A percentile compares a stretch with the other conserved stretches of the same genome.
Evolutionary conservation across 2,888 invertebrate species (phyloP).

Genomic region (Tipula confusa): DNA sequence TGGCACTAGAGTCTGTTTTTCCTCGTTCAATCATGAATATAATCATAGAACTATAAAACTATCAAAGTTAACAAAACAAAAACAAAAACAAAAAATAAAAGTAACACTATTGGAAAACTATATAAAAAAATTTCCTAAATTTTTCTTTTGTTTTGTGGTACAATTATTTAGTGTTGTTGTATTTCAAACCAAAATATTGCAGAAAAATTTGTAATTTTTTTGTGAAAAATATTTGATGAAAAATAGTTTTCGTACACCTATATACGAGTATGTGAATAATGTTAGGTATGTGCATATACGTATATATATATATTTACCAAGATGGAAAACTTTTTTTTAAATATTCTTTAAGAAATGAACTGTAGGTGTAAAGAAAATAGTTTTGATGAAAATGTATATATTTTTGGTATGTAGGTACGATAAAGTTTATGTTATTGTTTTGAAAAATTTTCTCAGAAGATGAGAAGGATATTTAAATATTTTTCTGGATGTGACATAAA

Average conservation of each 20-base stretch:
- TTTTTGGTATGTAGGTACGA: not conserved
- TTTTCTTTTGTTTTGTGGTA: not conserved
- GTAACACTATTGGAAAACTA: not conserved
- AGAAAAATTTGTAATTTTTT: not conserved
- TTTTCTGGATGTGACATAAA: not conserved
- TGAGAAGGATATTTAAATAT: not conserved
- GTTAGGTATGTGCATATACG: too few relatives aligned
- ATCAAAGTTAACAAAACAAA: not conserved
- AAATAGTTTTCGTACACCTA: not conserved
- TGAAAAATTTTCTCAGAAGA: not conserved
- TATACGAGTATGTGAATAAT: too few relatives aligned
- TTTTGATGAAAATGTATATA: not conserved
- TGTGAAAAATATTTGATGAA: not conserved
- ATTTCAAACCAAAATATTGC: not conserved
- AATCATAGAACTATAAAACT: not conserved
- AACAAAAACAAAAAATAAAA: not conserved
- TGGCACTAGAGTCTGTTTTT: not conserved
- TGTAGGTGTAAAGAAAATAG: slow-evolving; percentile 20
- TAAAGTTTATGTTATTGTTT: not conserved
- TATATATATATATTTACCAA: not conserved
- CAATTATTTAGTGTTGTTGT: not conserved
- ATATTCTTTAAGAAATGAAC: not conserved
- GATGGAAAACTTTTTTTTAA: not conserved
- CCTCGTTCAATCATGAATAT: not conserved
- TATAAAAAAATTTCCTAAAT: not conserved